Evolutionary conservation across 1,140 invertebrate species (phyloP).

Genomic region (Heliconius hewitsoni): DNA sequence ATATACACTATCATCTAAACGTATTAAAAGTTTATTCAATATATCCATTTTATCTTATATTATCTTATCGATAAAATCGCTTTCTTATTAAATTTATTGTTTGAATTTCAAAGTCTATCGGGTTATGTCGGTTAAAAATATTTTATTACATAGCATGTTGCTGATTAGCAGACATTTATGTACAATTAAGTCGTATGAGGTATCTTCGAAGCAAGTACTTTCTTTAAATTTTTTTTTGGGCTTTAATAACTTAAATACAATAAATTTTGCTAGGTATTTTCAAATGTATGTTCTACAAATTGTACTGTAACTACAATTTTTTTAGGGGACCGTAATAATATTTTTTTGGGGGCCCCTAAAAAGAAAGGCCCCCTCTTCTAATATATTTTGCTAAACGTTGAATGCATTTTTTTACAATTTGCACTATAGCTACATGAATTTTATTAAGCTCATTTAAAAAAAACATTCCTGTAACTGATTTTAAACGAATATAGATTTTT

Average conservation of each 20-base stretch:
- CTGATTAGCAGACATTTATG: conserved; percentile 28
- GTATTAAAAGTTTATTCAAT: conserved; percentile 40
- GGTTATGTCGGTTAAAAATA: conserved; percentile 70
- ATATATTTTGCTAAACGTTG: not conserved
- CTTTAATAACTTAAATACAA: not conserved
- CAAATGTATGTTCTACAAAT: no score
- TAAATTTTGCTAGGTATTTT: no score
- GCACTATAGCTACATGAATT: not conserved
- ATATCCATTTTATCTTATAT: conserved; percentile 26
- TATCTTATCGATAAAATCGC: conserved; percentile 45
- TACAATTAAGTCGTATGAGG: conserved; percentile 6
- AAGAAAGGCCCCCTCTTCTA: not conserved
- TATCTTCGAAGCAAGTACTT: not conserved
- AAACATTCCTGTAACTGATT: not conserved
- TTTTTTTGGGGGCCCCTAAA: not conserved
- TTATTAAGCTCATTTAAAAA: not conserved
- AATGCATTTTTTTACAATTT: not conserved
- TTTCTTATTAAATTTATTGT: conserved; percentile 59
- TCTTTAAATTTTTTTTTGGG: not conserved
- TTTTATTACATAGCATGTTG: conserved; percentile 66
- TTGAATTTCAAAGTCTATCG: conserved; percentile 76
- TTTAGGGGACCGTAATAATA: no score
- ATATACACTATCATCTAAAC: conserved; percentile 37
- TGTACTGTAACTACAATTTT: no score
- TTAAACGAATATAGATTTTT: not conserved